Conservation (phyloP, 35 echinoderm and acorn worm genomes). For the Ophioderma brevispina region DNA sequence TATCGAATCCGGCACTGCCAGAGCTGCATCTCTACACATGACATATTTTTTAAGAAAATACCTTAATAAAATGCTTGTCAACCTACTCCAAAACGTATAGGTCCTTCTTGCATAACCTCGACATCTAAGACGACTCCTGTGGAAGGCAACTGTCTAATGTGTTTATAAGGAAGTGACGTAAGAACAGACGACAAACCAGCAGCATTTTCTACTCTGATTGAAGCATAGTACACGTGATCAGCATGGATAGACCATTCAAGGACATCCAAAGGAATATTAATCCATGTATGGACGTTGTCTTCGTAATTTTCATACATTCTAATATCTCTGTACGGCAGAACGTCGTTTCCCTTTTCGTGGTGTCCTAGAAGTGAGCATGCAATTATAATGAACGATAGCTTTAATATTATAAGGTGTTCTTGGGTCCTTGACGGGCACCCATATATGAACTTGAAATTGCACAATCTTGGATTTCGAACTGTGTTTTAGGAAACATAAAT, state of each 20-base stretch:
- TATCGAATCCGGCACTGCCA: background rate
- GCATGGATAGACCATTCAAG: conserved; percentile 50
- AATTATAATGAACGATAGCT: background rate
- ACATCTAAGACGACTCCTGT: conserved; percentile 51
- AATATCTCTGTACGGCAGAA: background rate
- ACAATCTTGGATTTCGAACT: too few species aligned
- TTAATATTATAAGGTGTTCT: too few species aligned
- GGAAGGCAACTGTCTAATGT: conserved; percentile 6
- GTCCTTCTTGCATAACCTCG: background rate
- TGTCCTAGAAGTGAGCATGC: background rate
- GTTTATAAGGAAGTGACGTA: conserved; percentile 34
- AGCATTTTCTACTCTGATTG: conserved; percentile 30
- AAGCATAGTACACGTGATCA: conserved; percentile 50
- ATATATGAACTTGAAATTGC: too few species aligned
- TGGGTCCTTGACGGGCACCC: too few species aligned
- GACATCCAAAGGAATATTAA: background rate
- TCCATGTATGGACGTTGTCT: background rate
- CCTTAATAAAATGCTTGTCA: background rate
- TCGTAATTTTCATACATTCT: background rate
- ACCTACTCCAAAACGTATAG: background rate
- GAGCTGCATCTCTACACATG: background rate
- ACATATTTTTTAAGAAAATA: background rate
- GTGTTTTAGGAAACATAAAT: background rate
- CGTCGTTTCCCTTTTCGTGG: background rate
- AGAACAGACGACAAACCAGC: conserved; percentile 28